These are phyloP conservation scores for Piliocolobus tephrosceles DNA, from an alignment of 2,113 vertebrate genomes.

Conservation along the genomic window DNA sequence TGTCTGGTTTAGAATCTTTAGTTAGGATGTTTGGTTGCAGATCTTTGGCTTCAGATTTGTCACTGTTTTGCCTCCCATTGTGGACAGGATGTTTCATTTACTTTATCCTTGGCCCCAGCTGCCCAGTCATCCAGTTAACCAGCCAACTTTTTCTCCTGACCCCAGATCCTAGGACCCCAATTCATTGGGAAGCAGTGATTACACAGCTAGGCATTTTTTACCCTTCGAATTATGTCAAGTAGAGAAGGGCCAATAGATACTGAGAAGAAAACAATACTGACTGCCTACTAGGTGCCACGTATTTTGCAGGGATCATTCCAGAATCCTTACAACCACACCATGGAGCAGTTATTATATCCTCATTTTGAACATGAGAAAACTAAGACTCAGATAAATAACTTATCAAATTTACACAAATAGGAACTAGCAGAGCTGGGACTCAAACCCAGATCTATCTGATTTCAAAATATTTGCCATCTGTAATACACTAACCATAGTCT, in stretches of 20 bases:
- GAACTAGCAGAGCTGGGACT: neutral
- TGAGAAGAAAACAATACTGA: neutral
- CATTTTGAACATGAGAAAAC: neutral
- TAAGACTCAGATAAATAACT: neutral
- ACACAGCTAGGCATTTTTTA: neutral
- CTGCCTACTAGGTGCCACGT: neutral
- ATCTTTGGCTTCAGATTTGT: neutral
- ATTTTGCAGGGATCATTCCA: neutral
- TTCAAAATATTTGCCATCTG: neutral
- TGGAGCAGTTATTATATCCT: neutral
- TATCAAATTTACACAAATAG: neutral
- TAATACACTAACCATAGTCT: neutral
- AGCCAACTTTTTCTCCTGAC: neutral
- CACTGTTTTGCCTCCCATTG: neutral
- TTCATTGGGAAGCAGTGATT: neutral
- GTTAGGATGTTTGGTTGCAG: neutral
- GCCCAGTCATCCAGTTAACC: neutral
- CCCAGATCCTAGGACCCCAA: neutral
- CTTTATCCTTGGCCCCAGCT: neutral
- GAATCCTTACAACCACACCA: neutral
- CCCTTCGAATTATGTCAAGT: neutral
- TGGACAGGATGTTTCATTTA: neutral
- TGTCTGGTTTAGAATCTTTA: neutral
- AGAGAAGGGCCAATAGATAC: neutral
- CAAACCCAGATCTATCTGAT: neutral